phyloP scores from a whole-genome alignment of 1,140 invertebrate species.

The Paralvinella palmiformis region DNA sequence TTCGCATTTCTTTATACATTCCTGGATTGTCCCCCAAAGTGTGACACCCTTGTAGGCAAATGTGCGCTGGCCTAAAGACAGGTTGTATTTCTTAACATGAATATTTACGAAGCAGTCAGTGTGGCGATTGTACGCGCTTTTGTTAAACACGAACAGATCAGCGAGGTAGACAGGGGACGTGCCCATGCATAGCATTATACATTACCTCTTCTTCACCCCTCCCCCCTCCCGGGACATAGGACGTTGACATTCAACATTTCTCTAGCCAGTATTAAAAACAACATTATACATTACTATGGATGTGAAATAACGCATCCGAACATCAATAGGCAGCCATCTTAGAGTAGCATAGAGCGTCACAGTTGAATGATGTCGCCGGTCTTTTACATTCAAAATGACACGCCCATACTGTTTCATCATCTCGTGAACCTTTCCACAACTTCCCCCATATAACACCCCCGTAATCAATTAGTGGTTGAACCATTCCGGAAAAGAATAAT shows the following conservation, averaged over 20 bases:
- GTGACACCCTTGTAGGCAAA: background rate
- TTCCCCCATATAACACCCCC: background rate
- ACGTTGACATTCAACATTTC: too few species aligned
- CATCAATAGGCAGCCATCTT: background rate
- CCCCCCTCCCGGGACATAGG: too few species aligned
- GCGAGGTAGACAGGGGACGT: background rate
- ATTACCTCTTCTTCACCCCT: too few species aligned
- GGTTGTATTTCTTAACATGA: background rate
- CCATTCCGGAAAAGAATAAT: background rate
- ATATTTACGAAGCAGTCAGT: background rate
- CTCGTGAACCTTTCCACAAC: background rate
- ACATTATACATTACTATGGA: background rate
- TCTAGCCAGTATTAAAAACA: too few species aligned
- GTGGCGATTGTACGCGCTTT: background rate
- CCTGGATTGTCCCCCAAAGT: background rate
- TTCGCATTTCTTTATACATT: background rate
- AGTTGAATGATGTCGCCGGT: background rate
- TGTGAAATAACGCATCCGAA: background rate
- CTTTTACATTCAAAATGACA: background rate
- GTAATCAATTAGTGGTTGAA: background rate
- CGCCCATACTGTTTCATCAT: background rate
- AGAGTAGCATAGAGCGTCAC: too few species aligned
- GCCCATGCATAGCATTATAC: too few species aligned
- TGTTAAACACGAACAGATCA: background rate
- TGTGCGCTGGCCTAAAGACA: conserved; percentile 1